Percentiles rank a stretch among this genome's conserved stretches.
These are phyloP conservation scores for Hozukius guyotensis DNA, from an alignment of 2,797 vertebrate genomes.

Conservation along the genomic window DNA sequence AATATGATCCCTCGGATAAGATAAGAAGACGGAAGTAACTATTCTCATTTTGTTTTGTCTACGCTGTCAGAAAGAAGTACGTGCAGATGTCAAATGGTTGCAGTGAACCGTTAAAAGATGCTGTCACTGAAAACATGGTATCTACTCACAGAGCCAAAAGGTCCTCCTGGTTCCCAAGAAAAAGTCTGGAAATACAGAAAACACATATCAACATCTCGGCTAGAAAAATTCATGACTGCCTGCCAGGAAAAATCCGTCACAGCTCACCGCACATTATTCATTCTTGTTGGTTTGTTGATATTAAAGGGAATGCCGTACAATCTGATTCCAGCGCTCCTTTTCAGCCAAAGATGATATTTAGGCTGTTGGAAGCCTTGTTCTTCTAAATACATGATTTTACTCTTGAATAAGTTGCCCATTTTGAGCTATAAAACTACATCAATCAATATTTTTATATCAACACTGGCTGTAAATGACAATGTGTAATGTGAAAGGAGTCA, in stretches of 20 bases:
- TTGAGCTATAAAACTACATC: neutral
- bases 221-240: neutral
- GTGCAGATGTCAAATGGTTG: neutral
- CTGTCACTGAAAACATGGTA: neutral
- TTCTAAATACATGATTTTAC: neutral
- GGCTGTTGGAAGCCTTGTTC: neutral
- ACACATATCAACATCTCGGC: conserved; percentile 17
- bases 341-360: neutral
- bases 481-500: too few relatives aligned
- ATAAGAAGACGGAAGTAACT: conserved; percentile 12
- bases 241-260: conserved; percentile 50
- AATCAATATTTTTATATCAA: neutral
- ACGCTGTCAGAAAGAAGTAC: neutral
- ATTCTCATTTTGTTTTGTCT: conserved; percentile 20
- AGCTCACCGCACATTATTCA: conserved; percentile 25
- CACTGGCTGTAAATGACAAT: too few relatives aligned
- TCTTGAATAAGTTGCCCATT: neutral
- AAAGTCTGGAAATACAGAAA: conserved; percentile 31
- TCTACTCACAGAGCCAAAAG: conserved; percentile 30
- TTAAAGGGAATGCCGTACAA: neutral
- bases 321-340: neutral
- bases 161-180: conserved; percentile 40
- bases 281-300: conserved; percentile 21
- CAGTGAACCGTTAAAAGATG: conserved; percentile 1
- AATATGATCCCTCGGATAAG: conserved; percentile 30